Base-by-base conservation (phyloP, 2,888 invertebrate genomes). In the Orthonevra nobilis region DNA sequence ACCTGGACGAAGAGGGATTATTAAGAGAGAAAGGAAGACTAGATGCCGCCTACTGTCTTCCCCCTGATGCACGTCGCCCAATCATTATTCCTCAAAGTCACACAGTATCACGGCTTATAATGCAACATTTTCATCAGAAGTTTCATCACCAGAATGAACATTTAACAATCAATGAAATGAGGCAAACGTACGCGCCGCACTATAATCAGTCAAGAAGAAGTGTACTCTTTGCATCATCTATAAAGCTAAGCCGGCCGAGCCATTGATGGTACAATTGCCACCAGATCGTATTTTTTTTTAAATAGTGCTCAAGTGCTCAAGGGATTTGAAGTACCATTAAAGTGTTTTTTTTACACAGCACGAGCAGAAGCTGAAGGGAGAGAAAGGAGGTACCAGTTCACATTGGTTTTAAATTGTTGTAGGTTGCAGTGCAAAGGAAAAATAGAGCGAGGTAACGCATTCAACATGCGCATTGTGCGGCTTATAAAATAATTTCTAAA, bases 201-300 rank as follows among this genome's bases (percentile, higher is more conserved):
- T 69, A 1, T 68, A 69, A 20, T 1, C 7, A 1, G 34, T 68
- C 0, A 46, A 56, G 32, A 56, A 61, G 1, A 40, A 7, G n/a
- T 63, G 52, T 30, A 1, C 10, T 0, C 5, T 5, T 12, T 68
- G 68, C 30, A 46, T 48, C 20, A 68, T 68, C 5, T 50, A 63
- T 3, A 69, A 32, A 40, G 70, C 70, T n/a, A 66, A 66, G 17
- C 64, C 79, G 0, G 1, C 6, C 2, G 50, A 69, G 7, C 81
- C 81, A 4, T 14, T 63, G 10, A 82, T 81, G 81, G 73, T 58
- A 0, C 61, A 77, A 23, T 23, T 82, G 1, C 79, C 81, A 5
- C 5, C 26, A 2, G 75, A 82, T 12, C 46, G 81, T 0, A 5
- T 81, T 2, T n/a, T n/a, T n/a, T n/a, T n/a, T n/a, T n/a, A n/a